Evolutionary conservation across 2,113 vertebrate species (phyloP), one percentile per base, ranked within the genome.

Genomic region (Labeo catla): DNA sequence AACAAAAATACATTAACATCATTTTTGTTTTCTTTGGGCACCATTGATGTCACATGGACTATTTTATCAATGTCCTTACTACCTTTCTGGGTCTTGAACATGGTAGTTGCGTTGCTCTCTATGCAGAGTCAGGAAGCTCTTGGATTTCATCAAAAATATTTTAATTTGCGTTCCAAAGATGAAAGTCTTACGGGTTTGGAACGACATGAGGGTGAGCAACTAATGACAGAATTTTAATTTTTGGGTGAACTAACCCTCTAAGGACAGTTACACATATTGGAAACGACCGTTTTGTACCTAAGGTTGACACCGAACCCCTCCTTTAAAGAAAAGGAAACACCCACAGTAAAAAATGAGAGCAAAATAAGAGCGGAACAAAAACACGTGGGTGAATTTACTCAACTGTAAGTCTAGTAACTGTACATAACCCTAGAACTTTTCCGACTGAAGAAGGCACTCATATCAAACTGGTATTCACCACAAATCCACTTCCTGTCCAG

Each of bases 381-480:
- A 89, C 89, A 80, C 74, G 91, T 91, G 90, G 83, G 87, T 86
- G 83, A 63, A 93, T 93, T 94, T 93, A 98, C 97, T 97, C 97
- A 98, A 98, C 97, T 98, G 95, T 93, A 95, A 94, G 91, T 94
- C 93, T 95, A 96, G 95, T 94, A 95, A 96, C 91, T 95, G 93
- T 94, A 93, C 93, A 94, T 91, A 93, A 93, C 21, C 92, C 89
- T 94, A 95, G 90, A 86, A 91, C 86, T 92, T 93, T 93, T 92
- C 78, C 59, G 45, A 85, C 50, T 49, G 89, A 91, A 96, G 89
- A 91, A 96, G 96, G 94, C 95, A 94, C 93, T 98, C 96, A 98
- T 95, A 99, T 96, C 96, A 98, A 99, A 98, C 96, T 93, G 97
- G 96, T 98, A 99, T 98, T 99, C 97, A 99, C 98, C 97, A 95